phyloP scores from a whole-genome alignment of 2,888 invertebrate genomes.

The Drosophila quinaria region DNA sequence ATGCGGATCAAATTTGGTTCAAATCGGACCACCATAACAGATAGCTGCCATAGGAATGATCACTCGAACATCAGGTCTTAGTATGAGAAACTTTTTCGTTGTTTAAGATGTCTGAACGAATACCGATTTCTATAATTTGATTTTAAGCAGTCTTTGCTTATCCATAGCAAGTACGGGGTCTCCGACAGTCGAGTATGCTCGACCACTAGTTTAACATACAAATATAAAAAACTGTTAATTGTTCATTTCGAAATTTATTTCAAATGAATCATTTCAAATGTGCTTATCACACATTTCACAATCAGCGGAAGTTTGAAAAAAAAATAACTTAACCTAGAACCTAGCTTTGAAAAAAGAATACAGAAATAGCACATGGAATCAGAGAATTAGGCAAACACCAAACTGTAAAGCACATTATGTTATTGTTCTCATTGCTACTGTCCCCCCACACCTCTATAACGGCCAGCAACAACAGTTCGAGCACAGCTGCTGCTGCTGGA shows the following conservation, averaged over 20 bases:
- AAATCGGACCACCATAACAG: too few relatives aligned
- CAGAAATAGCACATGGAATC: neutral
- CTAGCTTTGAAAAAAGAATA: neutral
- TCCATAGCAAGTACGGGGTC: too few relatives aligned
- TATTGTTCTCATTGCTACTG: neutral
- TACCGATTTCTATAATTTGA: too few relatives aligned
- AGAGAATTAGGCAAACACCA: neutral
- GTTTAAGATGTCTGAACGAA: too few relatives aligned
- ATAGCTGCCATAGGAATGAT: too few relatives aligned
- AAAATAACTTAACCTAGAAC: constrained; percentile 17
- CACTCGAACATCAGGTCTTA: too few relatives aligned
- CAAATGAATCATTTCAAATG: neutral
- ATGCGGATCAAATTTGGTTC: too few relatives aligned
- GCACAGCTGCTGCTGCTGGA: constrained; percentile 52
- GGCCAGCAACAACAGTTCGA: constrained; percentile 29
- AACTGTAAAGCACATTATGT: constrained; percentile 10
- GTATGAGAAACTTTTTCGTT: too few relatives aligned
- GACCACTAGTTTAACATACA: neutral
- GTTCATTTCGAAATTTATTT: neutral
- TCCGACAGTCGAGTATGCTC: too few relatives aligned
- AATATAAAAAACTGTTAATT: neutral
- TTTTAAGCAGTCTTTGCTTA: too few relatives aligned
- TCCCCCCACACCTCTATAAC: neutral
- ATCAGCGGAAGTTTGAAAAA: neutral
- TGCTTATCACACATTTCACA: constrained; percentile 4